Evolutionary conservation across 2,888 invertebrate species (phyloP).

Genomic region (Pachydiplax longipennis): DNA sequence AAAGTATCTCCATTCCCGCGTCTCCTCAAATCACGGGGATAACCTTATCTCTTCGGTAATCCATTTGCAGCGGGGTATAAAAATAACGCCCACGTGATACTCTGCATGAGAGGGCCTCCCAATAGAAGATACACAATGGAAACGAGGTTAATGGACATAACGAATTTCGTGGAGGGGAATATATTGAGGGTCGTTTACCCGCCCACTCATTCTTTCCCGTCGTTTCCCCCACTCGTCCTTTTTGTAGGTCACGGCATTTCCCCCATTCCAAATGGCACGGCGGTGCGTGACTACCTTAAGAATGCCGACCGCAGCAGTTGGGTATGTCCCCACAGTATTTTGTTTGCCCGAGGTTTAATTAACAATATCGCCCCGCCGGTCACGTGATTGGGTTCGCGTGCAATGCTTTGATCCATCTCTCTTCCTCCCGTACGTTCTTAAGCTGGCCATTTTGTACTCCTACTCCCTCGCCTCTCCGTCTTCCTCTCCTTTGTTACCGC

Average conservation of each 20-base stretch:
- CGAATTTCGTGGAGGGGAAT: neutral
- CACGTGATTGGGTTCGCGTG: neutral
- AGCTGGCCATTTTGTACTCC: neutral
- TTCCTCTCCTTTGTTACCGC: neutral
- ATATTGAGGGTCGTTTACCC: neutral
- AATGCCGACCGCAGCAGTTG: neutral
- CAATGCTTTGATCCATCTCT: neutral
- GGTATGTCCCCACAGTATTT: neutral
- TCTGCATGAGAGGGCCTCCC: neutral
- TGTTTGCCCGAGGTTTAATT: neutral
- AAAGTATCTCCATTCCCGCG: neutral
- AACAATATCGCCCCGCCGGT: neutral
- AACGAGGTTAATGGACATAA: neutral
- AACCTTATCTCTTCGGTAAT: neutral
- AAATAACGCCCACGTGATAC: neutral
- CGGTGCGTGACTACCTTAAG: neutral
- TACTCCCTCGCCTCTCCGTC: neutral
- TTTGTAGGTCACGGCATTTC: neutral
- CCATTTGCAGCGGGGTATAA: neutral
- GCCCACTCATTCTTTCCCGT: neutral
- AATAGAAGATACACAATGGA: neutral
- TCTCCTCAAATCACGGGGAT: neutral
- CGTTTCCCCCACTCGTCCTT: neutral
- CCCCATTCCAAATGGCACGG: neutral
- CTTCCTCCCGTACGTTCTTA: neutral